Evolutionary conservation across 2,888 invertebrate genomes (phyloP), one percentile per base, ranked within the genome.

Genomic region (Andrena chrysosceles): DNA sequence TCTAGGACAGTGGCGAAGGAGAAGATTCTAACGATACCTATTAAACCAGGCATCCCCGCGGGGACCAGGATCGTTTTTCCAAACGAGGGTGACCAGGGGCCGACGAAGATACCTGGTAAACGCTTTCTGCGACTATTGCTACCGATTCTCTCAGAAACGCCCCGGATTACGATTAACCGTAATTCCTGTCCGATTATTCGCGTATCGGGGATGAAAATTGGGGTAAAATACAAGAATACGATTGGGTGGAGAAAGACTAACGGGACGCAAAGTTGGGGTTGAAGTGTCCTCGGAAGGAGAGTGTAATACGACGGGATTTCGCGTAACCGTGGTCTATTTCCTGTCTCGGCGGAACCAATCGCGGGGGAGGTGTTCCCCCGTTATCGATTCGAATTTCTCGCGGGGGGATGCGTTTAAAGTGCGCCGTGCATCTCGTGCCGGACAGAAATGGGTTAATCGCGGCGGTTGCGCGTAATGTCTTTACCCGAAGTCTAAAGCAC

Each of bases 1-100:
- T 95, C 82, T 2, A 86, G 92, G 94, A 96, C 92, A 96, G 97
- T 91, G 96, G 96, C 87, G 96, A 93, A 94, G 63, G 97, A 97
- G 91, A 97, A 97, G 91, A 96, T 97, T 0, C 94, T 98, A 2
- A 96, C 96, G 8, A 96, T 98, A 74, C 96, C 96, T 0, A 96
- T 98, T 69, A 96, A 96, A 84, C 97, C 97, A 0, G 98, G 98
- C 0, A 95, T 97, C 70, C 96, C 96, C 72, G 94, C 96, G 0
- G 97, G 96, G 13, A 97, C 97, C 0, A 96, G 96, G 91, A 96
- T 97, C 66, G 94, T 95, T 82, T 98, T 97, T 91, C 96, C 96
- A 52, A 96, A 97, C 90, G 97, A 97, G 93, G 98, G 98, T 0
- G 97, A 98, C 93, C 96, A 97, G 89, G 96, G 96, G 33, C 96